Evolutionary conservation across 1,140 invertebrate species (phyloP), one percentile per base, ranked within the genome.

Genomic region (Seison nebaliae): DNA sequence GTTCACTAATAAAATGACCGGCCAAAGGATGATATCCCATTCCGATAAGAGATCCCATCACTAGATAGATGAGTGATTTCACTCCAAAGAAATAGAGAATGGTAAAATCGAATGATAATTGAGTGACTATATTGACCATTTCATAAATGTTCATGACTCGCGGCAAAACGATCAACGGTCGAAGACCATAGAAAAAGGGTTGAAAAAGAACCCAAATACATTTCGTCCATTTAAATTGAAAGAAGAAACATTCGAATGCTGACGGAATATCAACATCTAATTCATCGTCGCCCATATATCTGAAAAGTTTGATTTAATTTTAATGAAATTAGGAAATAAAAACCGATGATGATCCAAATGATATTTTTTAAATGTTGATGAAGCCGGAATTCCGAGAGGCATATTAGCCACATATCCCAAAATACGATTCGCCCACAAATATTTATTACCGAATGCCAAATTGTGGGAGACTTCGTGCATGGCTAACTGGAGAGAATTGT

Each of bases 21-120:
- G 88, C 84, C n/a, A 94, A 76, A 7, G 88, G 88, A 67, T 98
- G 88, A 5, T 88, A 51, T 0, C 88, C 88, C 76, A 93, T 88
- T 1, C 81, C 77, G 60, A 96, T 62, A 14, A 93, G 51, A 14
- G 78, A 78, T 9, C 86, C 83, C 28, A 67, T 57, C 6, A 86
- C 48, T 28, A 96, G 61, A 56, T 96, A 96, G 0, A 70, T 63
- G n/a, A 98, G 46, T 0, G 79, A 38, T 37, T 54, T 66, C 58
- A 69, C 57, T 70, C 79, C 83, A 45, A 76, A 71, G 36, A 67
- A 70, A 45, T 81, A 72, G 43, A 69, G 70, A 3, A 93, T 66
- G 11, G 72, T 28, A 9, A 60, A 64, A 60, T 93, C 72, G 55
- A 91, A 91, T 36, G 65, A 60, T 16, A 94, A 47, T 58, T 96